Conservation (phyloP, 2,113 vertebrate genomes). For the Pongo abelii region DNA sequence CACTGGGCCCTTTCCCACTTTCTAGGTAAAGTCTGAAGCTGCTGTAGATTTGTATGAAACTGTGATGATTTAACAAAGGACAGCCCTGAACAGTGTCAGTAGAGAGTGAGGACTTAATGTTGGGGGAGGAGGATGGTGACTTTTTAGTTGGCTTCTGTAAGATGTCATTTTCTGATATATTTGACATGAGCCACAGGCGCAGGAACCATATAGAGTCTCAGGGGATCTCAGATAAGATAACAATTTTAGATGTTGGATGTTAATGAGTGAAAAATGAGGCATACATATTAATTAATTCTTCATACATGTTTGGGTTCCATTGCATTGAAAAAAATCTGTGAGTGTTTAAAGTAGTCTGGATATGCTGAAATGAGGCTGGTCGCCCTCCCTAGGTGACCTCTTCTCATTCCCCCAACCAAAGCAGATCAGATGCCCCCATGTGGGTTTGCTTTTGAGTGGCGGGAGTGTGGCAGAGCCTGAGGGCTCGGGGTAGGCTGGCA, state of each 20-base stretch:
- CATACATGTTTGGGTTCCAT: neutral
- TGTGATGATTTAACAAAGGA: neutral
- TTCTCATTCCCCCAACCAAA: neutral
- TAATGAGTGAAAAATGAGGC: neutral
- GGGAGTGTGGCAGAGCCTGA: neutral
- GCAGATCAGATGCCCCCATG: neutral
- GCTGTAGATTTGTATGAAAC: neutral
- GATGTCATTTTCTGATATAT: neutral
- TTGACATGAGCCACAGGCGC: neutral
- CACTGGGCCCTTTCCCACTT: neutral
- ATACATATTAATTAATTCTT: neutral
- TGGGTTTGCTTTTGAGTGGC: neutral
- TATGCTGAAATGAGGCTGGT: neutral
- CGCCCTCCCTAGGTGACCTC: fast-evolving
- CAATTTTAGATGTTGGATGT: neutral
- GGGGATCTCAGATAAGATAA: neutral
- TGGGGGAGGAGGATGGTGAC: neutral
- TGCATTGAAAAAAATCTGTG: neutral
- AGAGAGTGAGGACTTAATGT: neutral
- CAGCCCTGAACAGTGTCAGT: neutral
- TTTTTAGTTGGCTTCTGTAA: neutral
- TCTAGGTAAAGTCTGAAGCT: neutral
- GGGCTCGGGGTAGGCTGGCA: neutral
- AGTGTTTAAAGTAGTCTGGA: neutral
- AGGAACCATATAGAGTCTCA: neutral